Evolutionary conservation across 1,140 invertebrate genomes (phyloP).

Genomic region (Eciton burchellii): DNA sequence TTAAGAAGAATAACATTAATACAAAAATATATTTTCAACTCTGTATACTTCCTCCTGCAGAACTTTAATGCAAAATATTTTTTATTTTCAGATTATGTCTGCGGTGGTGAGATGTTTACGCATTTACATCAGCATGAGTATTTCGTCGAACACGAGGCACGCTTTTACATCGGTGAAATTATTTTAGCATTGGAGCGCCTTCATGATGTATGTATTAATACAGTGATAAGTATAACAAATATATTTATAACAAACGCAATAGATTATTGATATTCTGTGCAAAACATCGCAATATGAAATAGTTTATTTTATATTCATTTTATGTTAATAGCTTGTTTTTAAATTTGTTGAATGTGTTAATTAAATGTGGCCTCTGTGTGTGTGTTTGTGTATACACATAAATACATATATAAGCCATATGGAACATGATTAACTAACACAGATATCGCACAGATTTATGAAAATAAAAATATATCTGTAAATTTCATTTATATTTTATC

Average conservation of each 20-base stretch:
- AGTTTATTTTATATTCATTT: not conserved
- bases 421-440: too few species aligned
- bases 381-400: too few species aligned
- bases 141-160: slow-evolving; percentile 93
- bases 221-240: not conserved
- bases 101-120: slow-evolving; percentile 96
- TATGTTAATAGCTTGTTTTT: not conserved
- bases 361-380: too few species aligned
- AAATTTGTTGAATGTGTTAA: too few species aligned
- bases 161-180: slow-evolving; percentile 96
- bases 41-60: not conserved
- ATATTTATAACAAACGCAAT: not conserved
- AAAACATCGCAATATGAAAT: too few species aligned
- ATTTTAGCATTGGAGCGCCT: slow-evolving; percentile 96
- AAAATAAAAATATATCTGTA: not conserved
- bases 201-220: slow-evolving; percentile 89
- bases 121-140: slow-evolving; percentile 95
- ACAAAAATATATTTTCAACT: not conserved
- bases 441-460: too few species aligned
- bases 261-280: not conserved
- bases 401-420: too few species aligned
- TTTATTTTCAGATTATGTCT: slow-evolving; percentile 93
- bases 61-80: slow-evolving; percentile 13
- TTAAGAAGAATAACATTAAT: not conserved
- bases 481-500: slow-evolving; percentile 51